Evolutionary conservation across 2,113 vertebrate species (phyloP).

Genomic region (Paramisgurnus dabryanus): DNA sequence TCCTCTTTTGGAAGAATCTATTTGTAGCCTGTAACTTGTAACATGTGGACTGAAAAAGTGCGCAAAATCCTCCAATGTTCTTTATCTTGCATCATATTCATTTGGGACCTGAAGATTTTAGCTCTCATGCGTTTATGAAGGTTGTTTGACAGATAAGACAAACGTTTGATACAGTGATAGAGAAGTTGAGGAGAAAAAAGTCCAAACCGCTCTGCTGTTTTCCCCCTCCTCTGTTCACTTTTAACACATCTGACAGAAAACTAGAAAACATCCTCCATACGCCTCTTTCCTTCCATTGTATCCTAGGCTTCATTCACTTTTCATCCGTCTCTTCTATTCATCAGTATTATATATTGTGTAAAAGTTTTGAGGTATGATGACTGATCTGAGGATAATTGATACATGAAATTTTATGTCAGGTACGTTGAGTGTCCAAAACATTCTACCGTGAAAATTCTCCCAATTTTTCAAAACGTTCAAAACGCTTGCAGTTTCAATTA

Average conservation of each 20-base stretch:
- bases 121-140: not conserved
- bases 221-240: slow-evolving; percentile 59
- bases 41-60: no score
- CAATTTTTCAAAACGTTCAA: not conserved
- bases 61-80: no score
- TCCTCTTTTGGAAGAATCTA: no score
- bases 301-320: slow-evolving; percentile 25
- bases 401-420: not conserved
- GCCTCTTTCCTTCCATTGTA: slow-evolving; percentile 43
- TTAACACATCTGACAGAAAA: slow-evolving; percentile 57
- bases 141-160: slow-evolving; percentile 17
- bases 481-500: not conserved
- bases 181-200: slow-evolving; percentile 47
- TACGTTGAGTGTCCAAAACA: no score
- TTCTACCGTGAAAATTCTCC: not conserved
- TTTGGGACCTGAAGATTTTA: slow-evolving; percentile 18
- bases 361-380: not conserved
- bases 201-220: slow-evolving; percentile 52
- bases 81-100: not conserved
- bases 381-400: not conserved
- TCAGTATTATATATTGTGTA: not conserved
- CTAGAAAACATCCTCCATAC: slow-evolving; percentile 51
- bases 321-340: not conserved
- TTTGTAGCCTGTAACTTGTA: no score
- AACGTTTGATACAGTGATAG: slow-evolving; percentile 30